Percentiles rank a stretch among this genome's conserved stretches.
Evolutionary conservation across 2,113 vertebrate species (phyloP).

Genomic region (Baryphthengus martii): DNA sequence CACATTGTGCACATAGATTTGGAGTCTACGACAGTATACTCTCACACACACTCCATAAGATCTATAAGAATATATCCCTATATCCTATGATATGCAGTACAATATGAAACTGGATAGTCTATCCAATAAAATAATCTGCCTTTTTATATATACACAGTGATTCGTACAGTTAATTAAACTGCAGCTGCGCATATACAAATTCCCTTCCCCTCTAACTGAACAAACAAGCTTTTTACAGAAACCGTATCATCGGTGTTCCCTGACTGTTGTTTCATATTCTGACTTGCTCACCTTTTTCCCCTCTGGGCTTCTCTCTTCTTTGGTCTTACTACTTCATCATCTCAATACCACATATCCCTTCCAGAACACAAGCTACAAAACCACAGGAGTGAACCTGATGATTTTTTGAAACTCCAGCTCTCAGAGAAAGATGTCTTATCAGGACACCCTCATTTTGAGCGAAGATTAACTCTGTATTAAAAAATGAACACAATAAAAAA

Average conservation of each 20-base stretch:
- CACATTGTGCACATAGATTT: neutral
- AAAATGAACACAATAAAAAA: neutral
- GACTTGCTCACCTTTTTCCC: conserved; percentile 14
- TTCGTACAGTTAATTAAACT: neutral
- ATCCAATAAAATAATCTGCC: neutral
- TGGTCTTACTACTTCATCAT: neutral
- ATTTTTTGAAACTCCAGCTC: neutral
- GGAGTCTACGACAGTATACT: neutral
- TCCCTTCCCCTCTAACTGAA: neutral
- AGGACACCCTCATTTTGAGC: neutral
- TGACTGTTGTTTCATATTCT: conserved; percentile 43
- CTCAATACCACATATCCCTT: neutral
- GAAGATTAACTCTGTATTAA: neutral
- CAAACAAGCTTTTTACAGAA: conserved; percentile 37
- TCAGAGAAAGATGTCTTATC: neutral
- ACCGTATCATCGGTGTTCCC: conserved; percentile 4
- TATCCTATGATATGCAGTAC: neutral
- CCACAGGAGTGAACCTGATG: neutral
- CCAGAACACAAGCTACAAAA: neutral
- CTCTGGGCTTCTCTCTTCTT: conserved; percentile 15
- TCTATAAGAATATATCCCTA: neutral
- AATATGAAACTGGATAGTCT: neutral
- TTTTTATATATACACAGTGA: neutral
- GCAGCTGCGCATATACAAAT: conserved; percentile 7
- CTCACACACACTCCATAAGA: neutral